Percentiles rank a stretch among this genome's conserved stretches.
Conservation (phyloP, 1,140 invertebrate species). For the Diuraphis noxia region DNA sequence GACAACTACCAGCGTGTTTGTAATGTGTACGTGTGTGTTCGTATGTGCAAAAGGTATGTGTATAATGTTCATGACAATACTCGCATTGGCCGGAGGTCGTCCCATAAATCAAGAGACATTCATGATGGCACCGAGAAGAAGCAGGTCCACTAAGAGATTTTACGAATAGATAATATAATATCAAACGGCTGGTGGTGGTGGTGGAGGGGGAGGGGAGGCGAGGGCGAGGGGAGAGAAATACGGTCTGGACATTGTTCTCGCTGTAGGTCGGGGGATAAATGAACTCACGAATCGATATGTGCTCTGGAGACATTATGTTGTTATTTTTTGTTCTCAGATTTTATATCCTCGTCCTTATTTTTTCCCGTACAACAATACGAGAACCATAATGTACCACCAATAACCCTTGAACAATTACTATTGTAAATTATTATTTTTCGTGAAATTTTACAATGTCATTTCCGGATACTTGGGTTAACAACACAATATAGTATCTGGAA, state of each 20-base stretch:
- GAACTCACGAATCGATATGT: constrained; percentile 42
- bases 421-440: constrained; percentile 2
- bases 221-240: constrained; percentile 16
- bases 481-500: background rate
- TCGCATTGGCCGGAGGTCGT: constrained; percentile 45
- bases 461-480: background rate
- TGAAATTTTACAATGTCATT: background rate
- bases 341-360: constrained; percentile 25
- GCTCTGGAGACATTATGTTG: constrained; percentile 12
- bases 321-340: constrained; percentile 33
- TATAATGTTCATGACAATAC: constrained; percentile 48
- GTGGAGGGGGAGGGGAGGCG: background rate
- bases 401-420: background rate
- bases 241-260: constrained; percentile 53
- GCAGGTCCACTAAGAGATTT: constrained; percentile 47
- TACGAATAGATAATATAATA: constrained; percentile 44
- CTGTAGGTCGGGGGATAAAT: constrained; percentile 47
- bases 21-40: background rate
- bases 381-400: constrained; percentile 22
- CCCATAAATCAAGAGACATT: constrained; percentile 50
- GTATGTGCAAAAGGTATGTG: constrained; percentile 14
- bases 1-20: background rate
- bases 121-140: constrained; percentile 43
- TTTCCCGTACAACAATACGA: background rate
- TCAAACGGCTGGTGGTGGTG: background rate